Evolutionary conservation across 2,888 invertebrate species (phyloP).

Genomic region (Agonum fuliginosum): DNA sequence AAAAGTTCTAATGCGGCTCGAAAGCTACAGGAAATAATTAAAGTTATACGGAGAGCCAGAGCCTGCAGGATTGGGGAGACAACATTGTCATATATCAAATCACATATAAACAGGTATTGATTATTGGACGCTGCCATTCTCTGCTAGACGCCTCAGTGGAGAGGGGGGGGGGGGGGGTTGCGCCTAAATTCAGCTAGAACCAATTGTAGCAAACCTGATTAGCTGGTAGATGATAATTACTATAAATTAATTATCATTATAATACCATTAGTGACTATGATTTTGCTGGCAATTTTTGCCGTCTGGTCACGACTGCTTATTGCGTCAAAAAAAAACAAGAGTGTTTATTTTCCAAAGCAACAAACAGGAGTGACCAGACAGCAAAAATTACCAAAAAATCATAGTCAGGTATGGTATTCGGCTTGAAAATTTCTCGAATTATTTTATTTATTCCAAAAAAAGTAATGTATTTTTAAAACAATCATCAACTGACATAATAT

Average conservation of each 20-base stretch:
- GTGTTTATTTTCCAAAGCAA: no score
- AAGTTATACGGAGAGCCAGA: conserved; percentile 38
- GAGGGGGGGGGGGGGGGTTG: not conserved
- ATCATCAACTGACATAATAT: no score
- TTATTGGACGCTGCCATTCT: conserved; percentile 21
- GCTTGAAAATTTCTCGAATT: no score
- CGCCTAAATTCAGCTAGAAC: not conserved
- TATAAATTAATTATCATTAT: not conserved
- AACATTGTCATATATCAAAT: conserved; percentile 60
- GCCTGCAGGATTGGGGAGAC: conserved; percentile 20
- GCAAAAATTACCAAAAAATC: no score
- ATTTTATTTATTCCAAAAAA: no score
- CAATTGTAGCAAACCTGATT: conserved; percentile 1
- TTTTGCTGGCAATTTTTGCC: no score
- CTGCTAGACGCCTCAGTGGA: not conserved
- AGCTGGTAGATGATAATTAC: not conserved
- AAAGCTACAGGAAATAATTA: conserved; percentile 60
- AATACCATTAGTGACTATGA: no score
- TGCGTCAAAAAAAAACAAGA: no score
- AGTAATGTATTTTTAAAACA: no score
- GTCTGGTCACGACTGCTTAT: no score
- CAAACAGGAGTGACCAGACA: no score
- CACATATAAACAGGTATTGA: conserved; percentile 59
- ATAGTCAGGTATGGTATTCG: no score
- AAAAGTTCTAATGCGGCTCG: conserved; percentile 51